Base-by-base conservation (phyloP, 2,888 invertebrate species). In the Eupithecia vulgata region DNA sequence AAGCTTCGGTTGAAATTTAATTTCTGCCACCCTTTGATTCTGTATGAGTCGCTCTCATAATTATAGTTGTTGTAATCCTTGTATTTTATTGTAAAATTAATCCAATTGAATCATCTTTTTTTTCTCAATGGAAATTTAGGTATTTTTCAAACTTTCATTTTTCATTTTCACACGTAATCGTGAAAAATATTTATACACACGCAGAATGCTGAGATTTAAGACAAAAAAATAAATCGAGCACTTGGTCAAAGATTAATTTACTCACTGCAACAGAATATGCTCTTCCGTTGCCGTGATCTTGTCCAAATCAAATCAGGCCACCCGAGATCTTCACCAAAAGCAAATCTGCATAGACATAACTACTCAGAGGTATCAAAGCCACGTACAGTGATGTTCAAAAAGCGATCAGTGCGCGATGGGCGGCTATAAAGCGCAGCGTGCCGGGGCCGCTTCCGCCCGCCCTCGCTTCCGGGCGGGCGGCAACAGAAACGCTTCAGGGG, bases 341-440 rank as follows among this genome's bases (percentile, higher is more conserved):
- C 25, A 12, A 57, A 57, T 57, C 57, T 57, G 57, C 57, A 57
- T 57, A 57, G 57, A 57, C 25, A 57, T 57, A 57, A 21, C 57
- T 57, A 57, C 57, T 25, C 15, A 30, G 61, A 34, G 61, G 61
- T 34, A 61, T 21, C 61, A 34, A 17, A 17, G 6, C 34, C 61
- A 64, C 30, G 40, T 25, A 42, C 40, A 65, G 25, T 15, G n/a
- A 40, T 21, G 40, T 65, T 71, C 69, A 72, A 71, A 75, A 72
- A 72, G 70, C 70, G 64, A 75, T 67, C 65, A 35, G 42, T 35
- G 65, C 62, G 68, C 45, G 70, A 66, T 71, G 73, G 76, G 71
- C 76, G 77, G 74, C 70, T 65, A 78, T 81, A 80, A 79, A 79
- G 72, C 75, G 72, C 71, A 76, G 77, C 77, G 76, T 81, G 78